A percentile compares a stretch with the other conserved stretches of the same genome.
These are phyloP conservation scores for Lamproptera curius DNA, from an alignment of 2,888 invertebrate genomes.

Conservation along the genomic window DNA sequence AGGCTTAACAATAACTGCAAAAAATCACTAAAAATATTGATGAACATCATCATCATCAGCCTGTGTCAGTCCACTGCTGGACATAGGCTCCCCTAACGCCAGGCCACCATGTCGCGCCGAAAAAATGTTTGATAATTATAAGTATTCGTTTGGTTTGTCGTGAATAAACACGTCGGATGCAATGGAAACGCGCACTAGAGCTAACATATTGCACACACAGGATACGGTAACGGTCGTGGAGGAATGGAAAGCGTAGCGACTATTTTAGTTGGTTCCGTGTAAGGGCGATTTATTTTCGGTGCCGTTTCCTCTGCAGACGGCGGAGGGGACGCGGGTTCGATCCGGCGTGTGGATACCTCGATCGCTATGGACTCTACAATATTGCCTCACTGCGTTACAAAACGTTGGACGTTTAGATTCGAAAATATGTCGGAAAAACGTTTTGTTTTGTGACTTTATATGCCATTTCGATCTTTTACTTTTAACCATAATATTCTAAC, in stretches of 20 bases:
- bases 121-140: no score
- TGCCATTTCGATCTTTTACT: not conserved
- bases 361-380: constrained; percentile 24
- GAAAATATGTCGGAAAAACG: constrained; percentile 18
- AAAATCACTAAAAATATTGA: no score
- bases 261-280: constrained; percentile 70
- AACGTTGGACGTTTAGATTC: constrained; percentile 7
- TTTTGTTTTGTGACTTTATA: not conserved
- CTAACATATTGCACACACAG: constrained; percentile 57
- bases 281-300: constrained; percentile 74
- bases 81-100: no score
- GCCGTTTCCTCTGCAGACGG: constrained; percentile 65
- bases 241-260: constrained; percentile 66
- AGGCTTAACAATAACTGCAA: no score
- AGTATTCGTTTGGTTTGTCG: no score
- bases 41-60: no score
- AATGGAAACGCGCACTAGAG: constrained; percentile 42
- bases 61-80: no score
- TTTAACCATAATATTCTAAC: not conserved
- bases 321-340: constrained; percentile 38
- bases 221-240: constrained; percentile 71
- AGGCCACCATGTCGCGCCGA: no score
- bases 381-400: no score
- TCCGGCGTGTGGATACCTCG: constrained; percentile 37
- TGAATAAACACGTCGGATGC: not conserved